Evolutionary conservation across 2,113 vertebrate species (phyloP).

Genomic region (Bubo scandiacus): DNA sequence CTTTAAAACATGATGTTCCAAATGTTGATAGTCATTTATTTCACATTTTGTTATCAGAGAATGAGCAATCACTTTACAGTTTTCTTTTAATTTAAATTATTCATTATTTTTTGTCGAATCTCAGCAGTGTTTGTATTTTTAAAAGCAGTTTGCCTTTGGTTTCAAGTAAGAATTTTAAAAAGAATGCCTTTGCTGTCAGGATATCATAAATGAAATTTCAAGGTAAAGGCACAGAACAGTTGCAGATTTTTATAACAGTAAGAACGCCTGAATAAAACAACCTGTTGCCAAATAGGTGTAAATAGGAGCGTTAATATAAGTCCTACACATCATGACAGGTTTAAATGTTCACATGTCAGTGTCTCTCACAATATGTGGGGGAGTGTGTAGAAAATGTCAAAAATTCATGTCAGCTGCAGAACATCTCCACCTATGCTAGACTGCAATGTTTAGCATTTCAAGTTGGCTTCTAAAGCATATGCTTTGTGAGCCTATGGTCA

Average conservation of each 20-base stretch:
- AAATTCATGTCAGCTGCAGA: background rate
- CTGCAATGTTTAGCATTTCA: background rate
- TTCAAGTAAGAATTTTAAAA: background rate
- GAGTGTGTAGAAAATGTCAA: background rate
- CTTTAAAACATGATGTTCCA: background rate
- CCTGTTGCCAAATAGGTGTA: background rate
- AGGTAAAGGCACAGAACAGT: background rate
- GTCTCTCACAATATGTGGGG: background rate
- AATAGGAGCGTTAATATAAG: background rate
- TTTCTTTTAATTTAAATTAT: slow-evolving; percentile 40
- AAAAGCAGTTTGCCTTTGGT: background rate
- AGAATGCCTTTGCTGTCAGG: background rate
- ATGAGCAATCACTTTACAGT: slow-evolving; percentile 17
- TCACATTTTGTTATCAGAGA: slow-evolving; percentile 1
- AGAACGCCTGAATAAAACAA: background rate
- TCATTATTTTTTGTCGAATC: slow-evolving; percentile 13
- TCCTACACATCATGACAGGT: background rate
- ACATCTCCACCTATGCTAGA: background rate
- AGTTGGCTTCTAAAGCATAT: background rate
- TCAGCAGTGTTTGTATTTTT: background rate
- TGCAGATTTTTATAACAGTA: background rate
- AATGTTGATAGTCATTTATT: slow-evolving; percentile 1
- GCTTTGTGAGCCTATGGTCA: background rate
- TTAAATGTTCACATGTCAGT: background rate
- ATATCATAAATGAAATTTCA: background rate